Base-by-base conservation (phyloP, 2,888 invertebrate species). In the Agriopis marginaria region DNA sequence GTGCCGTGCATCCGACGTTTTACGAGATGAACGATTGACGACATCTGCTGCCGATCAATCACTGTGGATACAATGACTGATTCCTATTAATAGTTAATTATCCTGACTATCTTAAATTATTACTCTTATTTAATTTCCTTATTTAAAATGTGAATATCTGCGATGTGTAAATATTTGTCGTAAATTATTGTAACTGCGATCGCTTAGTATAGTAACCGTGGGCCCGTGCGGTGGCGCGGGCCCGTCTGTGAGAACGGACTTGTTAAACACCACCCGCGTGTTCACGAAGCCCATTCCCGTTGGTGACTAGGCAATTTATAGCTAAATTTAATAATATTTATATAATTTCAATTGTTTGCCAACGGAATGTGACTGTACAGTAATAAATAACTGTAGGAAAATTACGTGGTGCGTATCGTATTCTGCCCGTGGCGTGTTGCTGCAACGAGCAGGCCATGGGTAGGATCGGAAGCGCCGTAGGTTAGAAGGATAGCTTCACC, bases 351-450 rank as follows among this genome's bases (percentile, higher is more conserved):
- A 89, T 89, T 81, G 85, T 91, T 92, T 91, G 90, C 94, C 93
- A 92, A 91, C 92, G 93, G 94, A 92, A 93, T 93, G 93, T 75
- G 94, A 90, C 91, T 94, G 94, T 94, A 94, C 91, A 94, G 93
- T 88, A 87, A 85, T 87, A 87, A 87, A 85, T 89, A 88, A 89
- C 83, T 80, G 83, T 93, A 93, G 91, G 83, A 83, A 88, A 86
- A 89, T 85, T 86, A 50, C 61, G 62, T 44, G 62, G 53, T n/a
- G 62, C 61, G 51, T 17, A 8, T 45, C 45, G 58, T n/a, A 9
- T 32, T 14, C 32, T 32, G 6, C 8, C 45, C 45, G 58, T 10
- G 58, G 45, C 45, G 23, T 11, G 2, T 8, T 11, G 11, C 11
- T 17, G 45, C 8, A 8, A 11, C 12, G 32, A 23, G 23, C 23